phyloP scores from a whole-genome alignment of 2,113 vertebrate species.

The Dolichotis patagonum region DNA sequence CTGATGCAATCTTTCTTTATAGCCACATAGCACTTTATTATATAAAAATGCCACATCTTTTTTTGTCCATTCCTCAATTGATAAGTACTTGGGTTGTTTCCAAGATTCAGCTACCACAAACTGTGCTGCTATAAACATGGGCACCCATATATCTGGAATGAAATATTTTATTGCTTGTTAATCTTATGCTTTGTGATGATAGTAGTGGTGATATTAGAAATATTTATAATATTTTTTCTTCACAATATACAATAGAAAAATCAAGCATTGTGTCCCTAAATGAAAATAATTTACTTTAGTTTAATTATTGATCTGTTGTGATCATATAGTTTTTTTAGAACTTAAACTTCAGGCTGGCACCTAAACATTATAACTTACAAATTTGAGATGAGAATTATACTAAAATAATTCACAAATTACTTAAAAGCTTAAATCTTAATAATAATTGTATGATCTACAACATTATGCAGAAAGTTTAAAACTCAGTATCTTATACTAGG shows the following conservation, averaged over 20 bases:
- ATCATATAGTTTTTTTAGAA: background rate
- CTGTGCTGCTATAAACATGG: no score
- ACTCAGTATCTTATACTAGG: background rate
- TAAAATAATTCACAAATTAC: background rate
- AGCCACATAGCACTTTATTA: no score
- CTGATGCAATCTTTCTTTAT: no score
- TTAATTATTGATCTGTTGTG: background rate
- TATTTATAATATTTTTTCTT: background rate
- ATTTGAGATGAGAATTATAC: background rate
- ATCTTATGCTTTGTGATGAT: background rate
- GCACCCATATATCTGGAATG: no score
- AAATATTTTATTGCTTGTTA: background rate
- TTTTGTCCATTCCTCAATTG: no score
- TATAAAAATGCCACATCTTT: no score
- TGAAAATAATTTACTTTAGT: background rate
- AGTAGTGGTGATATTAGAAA: background rate
- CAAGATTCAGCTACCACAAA: no score
- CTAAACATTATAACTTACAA: constrained; percentile 27
- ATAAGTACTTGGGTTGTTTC: no score
- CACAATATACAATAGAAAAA: background rate
- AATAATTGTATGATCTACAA: background rate
- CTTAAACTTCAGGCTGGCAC: background rate
- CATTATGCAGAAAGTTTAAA: background rate
- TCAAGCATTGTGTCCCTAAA: background rate
- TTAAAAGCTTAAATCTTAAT: constrained; percentile 20